Base-by-base conservation (phyloP, 2,888 invertebrate genomes). In the Megastigmus dorsalis region DNA sequence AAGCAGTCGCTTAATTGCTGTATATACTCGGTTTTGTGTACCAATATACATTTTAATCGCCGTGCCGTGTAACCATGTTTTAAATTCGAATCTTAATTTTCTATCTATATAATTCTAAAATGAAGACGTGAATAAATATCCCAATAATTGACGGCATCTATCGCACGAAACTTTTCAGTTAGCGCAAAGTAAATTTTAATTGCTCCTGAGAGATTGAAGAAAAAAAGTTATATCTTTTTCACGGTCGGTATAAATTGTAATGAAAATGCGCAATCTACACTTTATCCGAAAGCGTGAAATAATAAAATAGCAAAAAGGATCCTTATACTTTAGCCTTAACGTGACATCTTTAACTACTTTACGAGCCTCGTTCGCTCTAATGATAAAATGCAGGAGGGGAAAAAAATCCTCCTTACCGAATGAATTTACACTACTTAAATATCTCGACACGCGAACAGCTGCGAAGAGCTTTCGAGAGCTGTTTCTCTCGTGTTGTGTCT, bases 381-480 rank as follows among this genome's bases (percentile, higher is more conserved):
- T 45, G 65, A 71, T 71, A 71, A 65, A 71, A 50, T 36, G 28
- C n/a, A n/a, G n/a, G n/a, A n/a, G n/a, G n/a, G 33, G 3, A 65
- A 65, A 65, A 45, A 36, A 57, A 57, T n/a, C n/a, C 57, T 57
- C 50, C 62, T 43, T 65, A n/a, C 66, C 59, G 26, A 66, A 66
- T 66, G 65, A 66, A 72, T 72, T 72, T 66, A 72, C 72, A 66
- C 72, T 54, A 45, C 67, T 67, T 73, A 67, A 67, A 71, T 71
- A 73, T 60, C 62, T 13, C 36, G 54, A 73, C 73, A 73, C 67
- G 73, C 67, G 41, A 73, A 38, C 72, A 26, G 38, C 38, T 7
- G 50, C 50, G 23, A n/a, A 62, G 18, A 28, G 18, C 50, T 41
- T 48, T 45, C 63, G 55, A 52, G 63, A 63, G 23, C 52, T 36